phyloP scores from a whole-genome alignment of 2,888 invertebrate species.

The Drosophila histrio region DNA sequence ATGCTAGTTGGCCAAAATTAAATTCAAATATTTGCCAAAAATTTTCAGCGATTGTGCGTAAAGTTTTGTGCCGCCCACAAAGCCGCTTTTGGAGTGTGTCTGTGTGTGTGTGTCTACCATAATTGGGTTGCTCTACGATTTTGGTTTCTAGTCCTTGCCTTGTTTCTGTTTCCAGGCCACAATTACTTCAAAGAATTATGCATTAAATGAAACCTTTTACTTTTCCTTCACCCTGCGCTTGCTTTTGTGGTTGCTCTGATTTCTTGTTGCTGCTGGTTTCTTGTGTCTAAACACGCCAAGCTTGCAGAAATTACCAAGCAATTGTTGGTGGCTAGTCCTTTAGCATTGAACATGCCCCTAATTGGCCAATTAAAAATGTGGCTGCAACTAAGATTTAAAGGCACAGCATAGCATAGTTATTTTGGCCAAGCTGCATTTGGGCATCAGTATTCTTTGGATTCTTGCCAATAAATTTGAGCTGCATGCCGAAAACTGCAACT shows the following conservation, averaged over 20 bases:
- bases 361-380: constrained; percentile 73
- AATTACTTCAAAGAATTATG: constrained; percentile 78
- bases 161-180: constrained; percentile 55
- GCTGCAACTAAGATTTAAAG: constrained; percentile 27
- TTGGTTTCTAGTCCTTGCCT: constrained; percentile 28
- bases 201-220: constrained; percentile 66
- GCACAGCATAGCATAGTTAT: constrained; percentile 18
- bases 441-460: constrained; percentile 16
- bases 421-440: constrained; percentile 24
- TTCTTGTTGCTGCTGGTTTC: constrained; percentile 15
- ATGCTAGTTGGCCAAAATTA: constrained; percentile 70
- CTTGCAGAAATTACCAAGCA: constrained; percentile 62
- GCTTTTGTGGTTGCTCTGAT: constrained; percentile 40
- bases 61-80: constrained; percentile 36
- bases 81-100: neutral
- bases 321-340: constrained; percentile 48
- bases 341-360: constrained; percentile 42
- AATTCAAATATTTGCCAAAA: constrained; percentile 75
- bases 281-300: constrained; percentile 58
- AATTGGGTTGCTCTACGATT: constrained; percentile 60
- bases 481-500: constrained; percentile 7
- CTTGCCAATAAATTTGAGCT: constrained; percentile 40
- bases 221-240: constrained; percentile 41
- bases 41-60: constrained; percentile 64
- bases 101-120: constrained; percentile 47